These are phyloP conservation scores for Caenorhabditis sulstoni DNA, from an alignment of 2,888 invertebrate species.

Conservation along the genomic window DNA sequence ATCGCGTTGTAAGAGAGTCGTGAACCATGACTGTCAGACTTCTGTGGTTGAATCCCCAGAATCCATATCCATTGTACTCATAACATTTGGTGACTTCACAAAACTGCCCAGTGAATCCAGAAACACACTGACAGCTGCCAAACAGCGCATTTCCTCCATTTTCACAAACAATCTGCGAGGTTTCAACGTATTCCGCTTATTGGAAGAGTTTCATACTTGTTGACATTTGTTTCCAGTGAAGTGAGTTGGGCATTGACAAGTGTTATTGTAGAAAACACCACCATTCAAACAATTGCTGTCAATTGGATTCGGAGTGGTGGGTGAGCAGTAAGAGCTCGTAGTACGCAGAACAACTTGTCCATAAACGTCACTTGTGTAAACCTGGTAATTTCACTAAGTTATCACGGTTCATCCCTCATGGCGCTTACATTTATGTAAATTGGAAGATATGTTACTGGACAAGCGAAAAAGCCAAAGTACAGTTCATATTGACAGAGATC, in stretches of 20 bases:
- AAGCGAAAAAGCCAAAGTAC: conserved; percentile 72
- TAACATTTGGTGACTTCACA: conserved; percentile 61
- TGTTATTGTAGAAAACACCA: conserved; percentile 66
- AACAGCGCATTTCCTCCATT: conserved; percentile 64
- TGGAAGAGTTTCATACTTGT: conserved; percentile 18
- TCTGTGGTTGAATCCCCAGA: conserved; percentile 53
- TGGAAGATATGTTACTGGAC: conserved; percentile 55
- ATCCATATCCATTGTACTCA: conserved; percentile 47
- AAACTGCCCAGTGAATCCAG: conserved; percentile 66
- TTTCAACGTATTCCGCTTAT: no score
- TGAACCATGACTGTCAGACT: conserved; percentile 65
- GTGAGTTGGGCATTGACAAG: conserved; percentile 64
- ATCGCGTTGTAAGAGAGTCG: conserved; percentile 62
- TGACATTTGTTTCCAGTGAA: conserved; percentile 67
- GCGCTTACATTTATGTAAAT: conserved; percentile 64
- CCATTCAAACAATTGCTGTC: conserved; percentile 69
- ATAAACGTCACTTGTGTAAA: conserved; percentile 62
- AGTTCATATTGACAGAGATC: conserved; percentile 72
- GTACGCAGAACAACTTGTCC: conserved; percentile 67
- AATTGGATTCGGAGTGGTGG: conserved; percentile 49
- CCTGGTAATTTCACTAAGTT: no score
- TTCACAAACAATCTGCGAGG: conserved; percentile 61
- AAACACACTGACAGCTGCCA: conserved; percentile 60
- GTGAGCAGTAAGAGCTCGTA: conserved; percentile 65
- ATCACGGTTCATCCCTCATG: neutral